Base-by-base conservation (phyloP, 2,113 vertebrate species). In the Tragelaphus strepsiceros region DNA sequence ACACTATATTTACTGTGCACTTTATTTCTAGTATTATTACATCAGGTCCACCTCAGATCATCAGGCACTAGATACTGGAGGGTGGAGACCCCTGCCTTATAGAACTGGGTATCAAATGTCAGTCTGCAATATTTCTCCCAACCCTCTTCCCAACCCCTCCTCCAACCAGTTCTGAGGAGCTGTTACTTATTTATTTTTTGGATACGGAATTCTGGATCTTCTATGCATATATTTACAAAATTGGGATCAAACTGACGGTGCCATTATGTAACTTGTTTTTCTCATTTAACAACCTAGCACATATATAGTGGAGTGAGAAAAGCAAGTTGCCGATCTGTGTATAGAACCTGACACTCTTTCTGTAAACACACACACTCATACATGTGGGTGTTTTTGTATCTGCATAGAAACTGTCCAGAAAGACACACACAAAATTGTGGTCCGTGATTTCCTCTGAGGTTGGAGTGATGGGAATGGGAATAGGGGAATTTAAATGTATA, bases 201-300 rank as follows among this genome's bases (percentile, higher is more conserved):
- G 91, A 83, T 8, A 46, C 0, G 26, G 32, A 5, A 15, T 53
- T 53, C 28, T 19, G 12, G 78, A 35, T 91, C 59, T 26, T 5
- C 67, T 17, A 7, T 92, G 58, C 71, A 51, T 56, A 7, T 58
- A 28, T 86, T 84, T 77, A 97, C 32, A 80, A 49, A 88, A n/a
- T 49, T 16, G 39, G 81, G 74, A 15, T 81, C 83, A n/a, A 43
- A 26, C 6, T 0, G 9, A 87, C 32, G 6, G 13, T 2, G n/a
- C 14, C 15, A 4, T 77, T 87, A 87, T 12, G 15, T 88, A 88
- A 96, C 62, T 86, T 89, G 32, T 6, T 92, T 87, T 83, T 95
- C 92, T 92, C 58, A 9, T 54, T 96, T 98, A 90, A 59, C 90
- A 84, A 56, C 64, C 74, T 84, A 54, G 88, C 90, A 86, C 80